Base-by-base conservation (phyloP, 2,113 vertebrate genomes). In the Alouatta palliata region DNA sequence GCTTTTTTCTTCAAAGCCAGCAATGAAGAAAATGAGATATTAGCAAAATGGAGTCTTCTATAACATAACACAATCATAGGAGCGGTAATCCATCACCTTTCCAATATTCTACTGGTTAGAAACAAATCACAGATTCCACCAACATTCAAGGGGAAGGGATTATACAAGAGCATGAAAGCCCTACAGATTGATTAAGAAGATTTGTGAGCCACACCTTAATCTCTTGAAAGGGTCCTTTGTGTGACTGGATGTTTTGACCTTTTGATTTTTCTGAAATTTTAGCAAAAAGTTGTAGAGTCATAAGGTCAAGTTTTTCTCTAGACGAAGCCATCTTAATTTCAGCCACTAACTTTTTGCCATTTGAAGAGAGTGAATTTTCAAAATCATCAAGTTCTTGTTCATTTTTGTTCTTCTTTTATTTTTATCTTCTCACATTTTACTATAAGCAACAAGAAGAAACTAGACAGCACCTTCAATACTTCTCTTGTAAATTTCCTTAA, bases 291-390 rank as follows among this genome's bases (percentile, higher is more conserved):
- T 95, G 2, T 75, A 84, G 32, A 56, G 16, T 87, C 54, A 91
- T 4, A 82, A 11, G 37, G 4, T 94, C 70, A 43, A 23, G 2
- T 23, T 71, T 88, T 82, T 68, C 47, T 92, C 52, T 71, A 94
- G 20, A 89, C 9, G 1, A 85, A 91, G 17, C 8, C 87, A 20
- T 56, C 77, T 92, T 79, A 91, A 95, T 92, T 87, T 96, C 66
- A 68, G 35, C 12, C 32, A 17, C n/a, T 30, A 64, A 58, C 37
- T 20, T 56, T 96, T 95, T 85, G 30, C 56, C 30, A 88, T 45
- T 40, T 81, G 25, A 87, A 97, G 85, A 91, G 43, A 90, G 66
- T 76, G 54, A 16, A 49, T 80, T 93, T 95, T 86, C 45, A 73
- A 94, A 95, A 87, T 86, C 17, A 92, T 49, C 23, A 23, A 90